Base-by-base conservation (phyloP, 2,113 vertebrate genomes). In the Pleuronectes platessa region DNA sequence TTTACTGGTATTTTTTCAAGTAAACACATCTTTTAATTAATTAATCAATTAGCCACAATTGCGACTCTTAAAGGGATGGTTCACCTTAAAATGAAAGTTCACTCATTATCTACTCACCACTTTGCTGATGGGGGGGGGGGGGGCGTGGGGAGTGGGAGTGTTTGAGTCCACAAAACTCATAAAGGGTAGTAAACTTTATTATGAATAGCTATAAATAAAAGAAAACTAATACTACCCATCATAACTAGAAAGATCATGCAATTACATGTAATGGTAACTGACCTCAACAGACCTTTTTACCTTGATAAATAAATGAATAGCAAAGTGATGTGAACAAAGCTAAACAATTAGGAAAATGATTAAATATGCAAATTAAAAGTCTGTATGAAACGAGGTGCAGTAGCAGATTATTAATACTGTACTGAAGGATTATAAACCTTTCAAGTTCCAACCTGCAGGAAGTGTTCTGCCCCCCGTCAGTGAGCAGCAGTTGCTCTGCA, bases 361-460 rank as follows among this genome's bases (percentile, higher is more conserved):
- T 56, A 10, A 3, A n/a, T 20, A 2, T n/a, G 45, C 45, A 49
- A 18, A 17, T 17, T n/a, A 20, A 3, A n/a, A 21, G 18, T 15
- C 47, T 18, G 17, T 18, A 51, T 5, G 47, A 51, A 1, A 51
- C 13, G 6, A 15, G 53, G 13, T 23, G 5, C 20, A 45, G 61
- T 11, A 14, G n/a, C 66, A 42, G 42, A 69, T 12, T 62, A 9
- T 53, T 31, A 70, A 70, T 53, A 35, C 15, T 54, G 54, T 58
- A 9, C 20, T 62, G 11, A 3, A 9, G 5, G 0, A 20, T 61
- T 71, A 56, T 37, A 11, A 8, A 20, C 13, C n/a, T 74, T 47
- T 82, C 74, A 15, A 73, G 82, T 79, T 61, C 62, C 12, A 67
- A 80, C 86, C 61, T 83, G 81, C 64, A 67, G 47, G 20, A 56